phyloP scores from a whole-genome alignment of 1,140 invertebrate species.

The Apolygus lucorum region DNA sequence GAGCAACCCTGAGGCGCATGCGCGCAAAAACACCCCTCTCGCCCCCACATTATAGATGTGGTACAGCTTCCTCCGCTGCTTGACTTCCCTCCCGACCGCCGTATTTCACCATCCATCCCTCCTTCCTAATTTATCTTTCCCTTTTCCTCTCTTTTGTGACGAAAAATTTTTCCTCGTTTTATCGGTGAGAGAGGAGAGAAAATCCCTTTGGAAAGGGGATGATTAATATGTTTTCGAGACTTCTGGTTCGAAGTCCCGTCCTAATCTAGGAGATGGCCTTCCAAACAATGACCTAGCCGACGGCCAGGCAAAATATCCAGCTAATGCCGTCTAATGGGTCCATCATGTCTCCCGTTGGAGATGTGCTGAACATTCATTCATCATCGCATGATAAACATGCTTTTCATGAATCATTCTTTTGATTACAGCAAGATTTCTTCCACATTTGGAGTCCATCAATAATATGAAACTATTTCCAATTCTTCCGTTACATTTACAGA shows the following conservation, averaged over 20 bases:
- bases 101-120: not conserved
- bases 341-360: not conserved
- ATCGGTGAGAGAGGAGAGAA: conserved; percentile 12
- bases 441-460: too few relatives aligned
- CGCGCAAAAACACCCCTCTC: not conserved
- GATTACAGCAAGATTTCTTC: too few relatives aligned
- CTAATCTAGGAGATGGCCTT: conserved; percentile 1
- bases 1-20: not conserved
- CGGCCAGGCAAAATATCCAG: not conserved
- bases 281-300: not conserved
- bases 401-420: too few relatives aligned
- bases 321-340: not conserved
- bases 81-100: not conserved
- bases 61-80: not conserved
- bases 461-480: too few relatives aligned
- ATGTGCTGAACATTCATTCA: not conserved
- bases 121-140: not conserved
- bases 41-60: not conserved
- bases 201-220: not conserved
- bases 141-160: not conserved
- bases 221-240: conserved; percentile 20
- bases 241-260: not conserved
- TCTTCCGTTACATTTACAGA: too few relatives aligned
- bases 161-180: conserved; percentile 5
- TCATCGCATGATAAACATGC: too few relatives aligned